A percentile compares a stretch with the other conserved stretches of the same genome.
phyloP scores from a whole-genome alignment of 1,140 invertebrate genomes.

The Eriosoma lanigerum region DNA sequence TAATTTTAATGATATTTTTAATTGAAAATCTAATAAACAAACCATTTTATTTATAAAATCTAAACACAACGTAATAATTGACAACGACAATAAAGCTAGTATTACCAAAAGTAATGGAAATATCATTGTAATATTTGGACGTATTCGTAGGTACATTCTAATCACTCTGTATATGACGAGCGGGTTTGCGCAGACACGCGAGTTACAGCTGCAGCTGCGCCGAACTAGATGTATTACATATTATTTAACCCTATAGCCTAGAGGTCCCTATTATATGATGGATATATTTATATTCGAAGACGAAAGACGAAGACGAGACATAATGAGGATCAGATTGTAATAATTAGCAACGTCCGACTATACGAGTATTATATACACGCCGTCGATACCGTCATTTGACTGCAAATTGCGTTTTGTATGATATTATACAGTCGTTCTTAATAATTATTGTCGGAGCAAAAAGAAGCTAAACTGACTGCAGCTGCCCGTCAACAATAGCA shows the following conservation, averaged over 20 bases:
- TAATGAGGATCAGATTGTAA: slow-evolving; percentile 36
- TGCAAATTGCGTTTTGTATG: no score
- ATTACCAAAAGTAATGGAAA: no score
- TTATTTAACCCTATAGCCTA: slow-evolving; percentile 32
- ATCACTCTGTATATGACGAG: no score
- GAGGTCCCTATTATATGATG: background rate
- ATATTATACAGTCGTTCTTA: background rate
- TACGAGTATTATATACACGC: background rate
- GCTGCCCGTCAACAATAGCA: background rate
- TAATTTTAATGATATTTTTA: no score
- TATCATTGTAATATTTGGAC: no score
- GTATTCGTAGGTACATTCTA: no score
- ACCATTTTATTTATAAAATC: no score
- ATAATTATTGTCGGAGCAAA: background rate
- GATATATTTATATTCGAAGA: background rate
- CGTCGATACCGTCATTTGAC: background rate
- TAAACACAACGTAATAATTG: no score
- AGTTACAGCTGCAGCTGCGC: background rate
- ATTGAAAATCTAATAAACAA: no score
- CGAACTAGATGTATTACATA: background rate
- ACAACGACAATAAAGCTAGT: no score
- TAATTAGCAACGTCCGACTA: background rate
- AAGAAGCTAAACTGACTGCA: background rate
- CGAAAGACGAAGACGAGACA: background rate
- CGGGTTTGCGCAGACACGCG: no score